Percentiles rank a stretch among this genome's conserved stretches.
Evolutionary conservation across 2,113 vertebrate species (phyloP).

Genomic region (Antechinus stuartii): DNA sequence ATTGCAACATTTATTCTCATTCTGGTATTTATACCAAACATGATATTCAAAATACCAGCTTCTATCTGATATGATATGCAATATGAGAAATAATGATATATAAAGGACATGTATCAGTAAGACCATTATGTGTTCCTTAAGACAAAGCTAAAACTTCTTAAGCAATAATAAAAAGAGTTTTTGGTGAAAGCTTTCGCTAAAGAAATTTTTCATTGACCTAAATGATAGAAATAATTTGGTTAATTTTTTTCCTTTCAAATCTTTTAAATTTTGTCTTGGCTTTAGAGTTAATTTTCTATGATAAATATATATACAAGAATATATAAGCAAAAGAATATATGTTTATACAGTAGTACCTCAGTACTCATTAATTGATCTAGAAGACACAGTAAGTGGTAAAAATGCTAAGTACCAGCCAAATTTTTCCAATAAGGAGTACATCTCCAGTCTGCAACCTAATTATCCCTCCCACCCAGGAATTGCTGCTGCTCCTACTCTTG

Average conservation of each 20-base stretch:
- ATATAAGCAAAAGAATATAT: background rate
- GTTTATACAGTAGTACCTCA: too few species aligned
- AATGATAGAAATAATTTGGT: background rate
- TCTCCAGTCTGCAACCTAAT: too few species aligned
- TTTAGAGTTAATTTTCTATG: background rate
- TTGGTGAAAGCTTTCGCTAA: background rate
- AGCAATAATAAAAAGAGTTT: constrained; percentile 11
- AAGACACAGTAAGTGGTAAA: too few species aligned
- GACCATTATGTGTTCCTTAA: background rate
- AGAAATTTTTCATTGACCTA: constrained; percentile 33
- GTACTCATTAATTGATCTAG: too few species aligned
- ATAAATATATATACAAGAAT: background rate
- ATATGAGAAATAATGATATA: background rate
- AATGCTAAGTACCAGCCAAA: too few species aligned
- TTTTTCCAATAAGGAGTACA: too few species aligned
- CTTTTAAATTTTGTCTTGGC: background rate
- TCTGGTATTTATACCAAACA: background rate
- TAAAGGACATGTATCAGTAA: background rate
- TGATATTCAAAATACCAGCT: background rate
- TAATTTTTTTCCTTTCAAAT: constrained; percentile 20
- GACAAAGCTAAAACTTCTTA: constrained; percentile 7
- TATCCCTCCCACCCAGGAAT: too few species aligned
- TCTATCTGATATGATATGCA: background rate
- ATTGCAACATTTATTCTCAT: constrained; percentile 12
- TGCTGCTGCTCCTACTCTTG: too few species aligned